Percentiles rank a stretch among this genome's conserved stretches.
Conservation (phyloP, 2,113 vertebrate species). For the Alosa alosa region DNA sequence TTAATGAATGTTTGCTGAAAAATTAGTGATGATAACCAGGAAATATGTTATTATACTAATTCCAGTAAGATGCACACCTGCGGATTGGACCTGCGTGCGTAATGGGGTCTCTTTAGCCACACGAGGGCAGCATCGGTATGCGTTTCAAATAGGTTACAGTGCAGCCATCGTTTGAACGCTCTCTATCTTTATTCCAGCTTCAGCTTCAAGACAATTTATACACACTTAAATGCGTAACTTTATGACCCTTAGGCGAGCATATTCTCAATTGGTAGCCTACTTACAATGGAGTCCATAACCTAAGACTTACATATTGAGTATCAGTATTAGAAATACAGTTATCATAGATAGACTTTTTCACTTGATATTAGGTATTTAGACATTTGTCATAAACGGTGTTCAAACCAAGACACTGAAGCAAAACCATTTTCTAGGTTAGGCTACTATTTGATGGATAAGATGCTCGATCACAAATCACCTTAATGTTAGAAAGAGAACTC, state of each 20-base stretch:
- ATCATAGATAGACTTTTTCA: too few relatives aligned
- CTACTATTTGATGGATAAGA: not conserved
- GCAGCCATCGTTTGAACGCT: not conserved
- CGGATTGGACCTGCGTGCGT: not conserved
- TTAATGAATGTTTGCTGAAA: too few relatives aligned
- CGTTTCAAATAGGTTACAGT: too few relatives aligned
- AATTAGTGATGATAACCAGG: too few relatives aligned
- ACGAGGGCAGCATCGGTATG: not conserved
- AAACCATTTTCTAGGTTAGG: not conserved
- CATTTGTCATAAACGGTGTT: not conserved
- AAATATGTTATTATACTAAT: too few relatives aligned
- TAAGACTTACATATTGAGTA: too few relatives aligned
- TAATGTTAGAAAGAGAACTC: not conserved
- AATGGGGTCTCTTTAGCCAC: not conserved
- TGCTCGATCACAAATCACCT: not conserved
- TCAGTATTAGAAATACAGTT: too few relatives aligned
- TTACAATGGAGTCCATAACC: too few relatives aligned
- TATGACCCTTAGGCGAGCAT: not conserved
- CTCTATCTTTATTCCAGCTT: not conserved
- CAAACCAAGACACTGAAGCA: not conserved
- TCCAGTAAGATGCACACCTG: not conserved
- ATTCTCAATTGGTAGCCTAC: too few relatives aligned
- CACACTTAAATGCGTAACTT: not conserved
- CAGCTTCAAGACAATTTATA: not conserved
- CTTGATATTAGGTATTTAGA: too few relatives aligned